Conservation (phyloP, 2,797 vertebrate species). For the Acanthiza pusilla region DNA sequence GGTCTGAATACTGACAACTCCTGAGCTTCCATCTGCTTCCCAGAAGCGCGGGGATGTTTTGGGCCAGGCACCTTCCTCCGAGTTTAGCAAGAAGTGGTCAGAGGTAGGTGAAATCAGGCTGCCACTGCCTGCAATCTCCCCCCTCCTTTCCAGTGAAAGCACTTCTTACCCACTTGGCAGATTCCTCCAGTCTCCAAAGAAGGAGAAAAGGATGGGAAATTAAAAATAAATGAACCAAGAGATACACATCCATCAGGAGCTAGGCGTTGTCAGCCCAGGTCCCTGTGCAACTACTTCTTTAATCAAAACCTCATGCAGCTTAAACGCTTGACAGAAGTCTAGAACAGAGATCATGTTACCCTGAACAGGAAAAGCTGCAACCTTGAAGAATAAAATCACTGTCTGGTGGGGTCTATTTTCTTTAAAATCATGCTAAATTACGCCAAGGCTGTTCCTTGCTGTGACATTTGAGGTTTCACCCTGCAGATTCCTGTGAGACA, state of each 20-base stretch:
- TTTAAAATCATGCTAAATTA: not conserved
- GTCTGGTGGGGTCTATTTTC: not conserved
- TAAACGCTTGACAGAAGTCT: conserved; percentile 33
- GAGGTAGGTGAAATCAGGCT: not conserved
- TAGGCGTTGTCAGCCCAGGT: conserved; percentile 45
- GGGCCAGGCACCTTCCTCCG: not conserved
- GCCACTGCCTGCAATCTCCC: not conserved
- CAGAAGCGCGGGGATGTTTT: not conserved
- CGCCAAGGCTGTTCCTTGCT: not conserved
- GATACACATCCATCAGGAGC: conserved; percentile 63
- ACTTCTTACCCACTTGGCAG: conserved; percentile 42
- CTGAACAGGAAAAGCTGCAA: not conserved
- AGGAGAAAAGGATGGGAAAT: conserved; percentile 59
- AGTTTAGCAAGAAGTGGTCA: conserved; percentile 34
- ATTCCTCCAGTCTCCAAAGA: conserved; percentile 26
- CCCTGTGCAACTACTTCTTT: conserved; percentile 40
- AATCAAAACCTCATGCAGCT: conserved; percentile 53
- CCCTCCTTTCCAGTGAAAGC: not conserved
- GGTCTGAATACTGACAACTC: not conserved
- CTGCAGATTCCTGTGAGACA: not conserved
- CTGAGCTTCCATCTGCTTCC: not conserved
- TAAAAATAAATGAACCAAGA: conserved; percentile 66
- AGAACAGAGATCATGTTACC: not conserved
- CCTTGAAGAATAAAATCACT: conserved; percentile 14
- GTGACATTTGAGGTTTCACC: not conserved